Evolutionary conservation across 2,113 vertebrate species (phyloP), one percentile per base, ranked within the genome.

Genomic region (Leuciscus idus): DNA sequence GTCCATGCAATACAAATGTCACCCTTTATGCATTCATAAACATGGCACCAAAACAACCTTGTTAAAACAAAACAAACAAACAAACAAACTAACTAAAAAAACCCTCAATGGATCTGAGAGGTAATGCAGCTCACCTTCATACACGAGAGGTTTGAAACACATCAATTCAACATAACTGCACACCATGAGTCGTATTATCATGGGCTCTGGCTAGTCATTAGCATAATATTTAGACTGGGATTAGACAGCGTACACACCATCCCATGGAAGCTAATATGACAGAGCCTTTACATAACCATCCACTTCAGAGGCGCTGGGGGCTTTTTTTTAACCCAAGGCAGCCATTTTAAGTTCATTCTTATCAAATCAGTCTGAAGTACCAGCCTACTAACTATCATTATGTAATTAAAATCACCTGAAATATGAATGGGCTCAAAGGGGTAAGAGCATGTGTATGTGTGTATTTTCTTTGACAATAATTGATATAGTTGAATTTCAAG

Each of bases 201-300:
- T 55, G 77, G 19, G 46, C 84, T 75, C 61, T 59, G 15, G 36
- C 19, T 28, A n/a, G 55, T 33, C 8, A 90, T 89, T 88, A 88
- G 75, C 88, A 89, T 88, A 89, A 83, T 64, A 85, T 82, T 72
- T 52, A 76, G 66, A 83, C 78, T 55, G 75, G 64, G 84, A 84
- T 80, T 83, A 66, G 19, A 52, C 48, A 33, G 21, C 33, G 55
- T 46, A 84, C 39, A 57, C 15, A 39, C 52, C 61, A 88, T 86
- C 57, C 15, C 57, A 70, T 57, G n/a, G 80, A 57, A 84, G 33
- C 28, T 59, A 46, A 19, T 76, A 80, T 28, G 76, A 64, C 33
- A 66, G 33, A 62, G 46, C 48, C 66, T 70, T 83, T 55, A 84
- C 30, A 59, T 50, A 33, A 28, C n/a, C 46, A 21, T 55, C 64